These are phyloP conservation scores for Collichthys lucidus DNA, from an alignment of 2,113 vertebrate genomes.

Conservation along the genomic window DNA sequence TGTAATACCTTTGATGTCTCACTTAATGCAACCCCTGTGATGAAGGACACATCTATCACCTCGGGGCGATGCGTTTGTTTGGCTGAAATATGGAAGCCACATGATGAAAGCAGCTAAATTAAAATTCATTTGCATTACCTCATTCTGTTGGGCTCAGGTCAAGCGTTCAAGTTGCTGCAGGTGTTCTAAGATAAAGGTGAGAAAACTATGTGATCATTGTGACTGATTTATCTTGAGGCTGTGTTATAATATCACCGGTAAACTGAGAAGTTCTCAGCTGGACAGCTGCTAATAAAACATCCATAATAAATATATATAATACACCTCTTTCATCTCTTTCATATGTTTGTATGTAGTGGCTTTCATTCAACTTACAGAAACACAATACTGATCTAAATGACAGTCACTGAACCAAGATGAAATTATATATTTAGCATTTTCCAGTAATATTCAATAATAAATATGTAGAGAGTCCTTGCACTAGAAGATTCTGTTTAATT, in stretches of 20 bases:
- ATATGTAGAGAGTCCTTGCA: background rate
- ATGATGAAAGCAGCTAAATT: constrained; percentile 1
- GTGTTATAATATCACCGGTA: background rate
- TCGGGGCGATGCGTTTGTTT: constrained; percentile 12
- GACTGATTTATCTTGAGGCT: background rate
- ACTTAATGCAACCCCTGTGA: constrained; percentile 13
- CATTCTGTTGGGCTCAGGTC: constrained; percentile 9
- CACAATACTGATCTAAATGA: background rate
- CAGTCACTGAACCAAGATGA: background rate
- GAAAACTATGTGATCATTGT: constrained; percentile 6
- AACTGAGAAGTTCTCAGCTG: background rate
- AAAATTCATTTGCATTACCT: background rate
- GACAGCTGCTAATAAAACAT: background rate
- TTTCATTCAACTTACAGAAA: constrained; percentile 4
- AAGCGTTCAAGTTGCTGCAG: constrained; percentile 27
- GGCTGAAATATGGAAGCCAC: constrained; percentile 13
- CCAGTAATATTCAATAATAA: background rate
- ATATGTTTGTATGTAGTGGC: background rate
- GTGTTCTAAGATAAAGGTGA: constrained; percentile 25
- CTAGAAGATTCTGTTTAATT: background rate
- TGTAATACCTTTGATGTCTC: constrained; percentile 30
- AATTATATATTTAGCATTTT: background rate
- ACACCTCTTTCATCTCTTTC: background rate
- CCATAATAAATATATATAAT: too few species aligned
- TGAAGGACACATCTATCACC: constrained; percentile 34